These are phyloP conservation scores for Percina caprodes DNA, from an alignment of 2,113 vertebrate species.

Conservation along the genomic window DNA sequence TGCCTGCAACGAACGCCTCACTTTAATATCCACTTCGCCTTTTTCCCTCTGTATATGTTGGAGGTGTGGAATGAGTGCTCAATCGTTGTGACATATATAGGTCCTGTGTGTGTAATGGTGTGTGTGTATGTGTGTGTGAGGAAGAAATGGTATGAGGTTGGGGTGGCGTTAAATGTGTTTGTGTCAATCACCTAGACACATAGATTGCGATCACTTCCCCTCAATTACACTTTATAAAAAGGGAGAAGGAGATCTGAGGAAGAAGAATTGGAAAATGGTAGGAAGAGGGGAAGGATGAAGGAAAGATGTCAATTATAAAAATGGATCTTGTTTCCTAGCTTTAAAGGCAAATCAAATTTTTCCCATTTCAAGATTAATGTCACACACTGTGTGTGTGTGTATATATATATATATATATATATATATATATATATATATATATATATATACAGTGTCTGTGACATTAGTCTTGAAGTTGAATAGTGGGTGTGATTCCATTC, in stretches of 20 bases:
- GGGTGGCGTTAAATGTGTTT: conserved; percentile 34
- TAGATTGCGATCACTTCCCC: conserved; percentile 69
- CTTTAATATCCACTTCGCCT: conserved; percentile 37
- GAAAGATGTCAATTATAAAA: conserved; percentile 60
- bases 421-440: neutral
- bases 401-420: conserved; percentile 4
- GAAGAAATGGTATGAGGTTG: conserved; percentile 28
- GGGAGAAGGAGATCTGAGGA: conserved; percentile 35
- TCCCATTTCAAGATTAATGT: conserved; percentile 56
- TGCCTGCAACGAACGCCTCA: conserved; percentile 18
- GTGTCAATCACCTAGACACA: conserved; percentile 72
- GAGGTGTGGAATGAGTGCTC: conserved; percentile 52
- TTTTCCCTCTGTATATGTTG: conserved; percentile 41
- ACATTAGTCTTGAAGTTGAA: too few relatives aligned
- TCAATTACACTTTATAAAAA: conserved; percentile 68
- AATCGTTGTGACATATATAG: conserved; percentile 71
- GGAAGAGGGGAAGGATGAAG: neutral
- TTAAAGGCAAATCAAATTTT: conserved; percentile 45
- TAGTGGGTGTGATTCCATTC: conserved; percentile 19
- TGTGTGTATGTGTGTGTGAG: conserved; percentile 46
- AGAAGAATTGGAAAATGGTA: conserved; percentile 24
- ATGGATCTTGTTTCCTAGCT: conserved; percentile 22
- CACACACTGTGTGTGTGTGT: conserved; percentile 24
- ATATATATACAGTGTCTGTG: neutral
- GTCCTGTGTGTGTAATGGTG: conserved; percentile 66